Base-by-base conservation (phyloP, 2,113 vertebrate species). In the Pygoscelis antarcticus region DNA sequence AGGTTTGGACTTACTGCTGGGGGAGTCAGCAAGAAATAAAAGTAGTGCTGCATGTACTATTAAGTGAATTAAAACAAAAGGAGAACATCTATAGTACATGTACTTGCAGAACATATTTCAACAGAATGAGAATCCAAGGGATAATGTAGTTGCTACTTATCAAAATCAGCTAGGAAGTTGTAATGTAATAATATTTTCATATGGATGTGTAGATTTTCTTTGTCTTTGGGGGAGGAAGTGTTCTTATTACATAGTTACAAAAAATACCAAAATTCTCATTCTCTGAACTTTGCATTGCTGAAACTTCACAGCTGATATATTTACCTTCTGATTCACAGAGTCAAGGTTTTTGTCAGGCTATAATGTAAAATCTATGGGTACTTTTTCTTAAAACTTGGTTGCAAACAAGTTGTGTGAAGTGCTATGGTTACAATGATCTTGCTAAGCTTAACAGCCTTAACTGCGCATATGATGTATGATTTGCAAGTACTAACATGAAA, bases 401-500 rank as follows among this genome's bases (percentile, higher is more conserved):
- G 10, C 82, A 87, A 94, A 72, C 30, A 47, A 92, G 66, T 93
- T 55, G 1, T 93, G 42, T 92, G 58, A 90, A 80, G 52, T 92
- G 68, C 79, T 96, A 1, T 86, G 74, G 66, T 95, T 94, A 75
- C 84, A 49, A 40, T 94, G 92, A 83, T 91, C 54, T 91, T 87
- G 46, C 93, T 98, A 82, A 88, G 36, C 89, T 95, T 94, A 95
- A 94, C 75, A 72, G 66, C 97, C 69, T 98, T 97, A 98, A 98
- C 98, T 98, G 98, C 98, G 82, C 98, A 98, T 97, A 60, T 66
- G 86, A 90, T 98, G 87, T 95, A 74, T 97, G 96, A 87, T 95
- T 97, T 98, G 96, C 98, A 97, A 98, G 92, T 97, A 98, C 99
- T 99, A 99, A 99, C 98, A 97, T 98, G 93, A 90, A 77, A 90